A percentile compares a stretch with the other conserved stretches of the same genome.
phyloP scores from a whole-genome alignment of 2,888 invertebrate genomes.

The Alviniconcha strummeri region DNA sequence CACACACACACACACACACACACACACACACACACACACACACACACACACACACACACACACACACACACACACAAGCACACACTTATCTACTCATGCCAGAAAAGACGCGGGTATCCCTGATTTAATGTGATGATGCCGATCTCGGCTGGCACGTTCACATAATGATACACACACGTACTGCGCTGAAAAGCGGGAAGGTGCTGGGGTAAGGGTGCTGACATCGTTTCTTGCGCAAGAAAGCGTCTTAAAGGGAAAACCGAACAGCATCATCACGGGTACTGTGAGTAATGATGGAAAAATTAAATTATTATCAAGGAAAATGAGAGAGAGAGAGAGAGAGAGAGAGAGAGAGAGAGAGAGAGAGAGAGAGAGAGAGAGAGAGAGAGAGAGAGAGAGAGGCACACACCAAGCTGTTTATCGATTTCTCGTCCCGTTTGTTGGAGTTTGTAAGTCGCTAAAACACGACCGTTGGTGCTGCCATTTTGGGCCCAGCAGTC shows the following conservation, averaged over 20 bases:
- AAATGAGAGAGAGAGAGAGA: not conserved
- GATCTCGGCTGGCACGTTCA: not conserved
- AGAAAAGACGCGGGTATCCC: not conserved
- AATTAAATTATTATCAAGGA: not conserved
- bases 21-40: constrained; percentile 22
- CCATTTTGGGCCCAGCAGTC: no score
- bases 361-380: not conserved
- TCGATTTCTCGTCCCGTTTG: no score
- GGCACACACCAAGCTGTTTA: not conserved
- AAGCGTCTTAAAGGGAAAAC: no score
- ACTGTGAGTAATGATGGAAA: no score
- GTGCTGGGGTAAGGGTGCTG: no score
- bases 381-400: not conserved
- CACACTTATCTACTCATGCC: not conserved
- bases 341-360: not conserved
- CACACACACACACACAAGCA: constrained; percentile 5
- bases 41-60: constrained; percentile 8
- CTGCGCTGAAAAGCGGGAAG: no score
- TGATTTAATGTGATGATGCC: not conserved
- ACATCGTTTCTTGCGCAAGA: no score
- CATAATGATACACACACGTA: not conserved
- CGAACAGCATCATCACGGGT: no score
- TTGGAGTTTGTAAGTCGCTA: no score
- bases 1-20: constrained; percentile 25
- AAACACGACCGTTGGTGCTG: no score